Percentiles rank a stretch among this genome's conserved stretches.
phyloP scores from a whole-genome alignment of 2,797 vertebrate species.

The Gymnopithys bicolor region DNA sequence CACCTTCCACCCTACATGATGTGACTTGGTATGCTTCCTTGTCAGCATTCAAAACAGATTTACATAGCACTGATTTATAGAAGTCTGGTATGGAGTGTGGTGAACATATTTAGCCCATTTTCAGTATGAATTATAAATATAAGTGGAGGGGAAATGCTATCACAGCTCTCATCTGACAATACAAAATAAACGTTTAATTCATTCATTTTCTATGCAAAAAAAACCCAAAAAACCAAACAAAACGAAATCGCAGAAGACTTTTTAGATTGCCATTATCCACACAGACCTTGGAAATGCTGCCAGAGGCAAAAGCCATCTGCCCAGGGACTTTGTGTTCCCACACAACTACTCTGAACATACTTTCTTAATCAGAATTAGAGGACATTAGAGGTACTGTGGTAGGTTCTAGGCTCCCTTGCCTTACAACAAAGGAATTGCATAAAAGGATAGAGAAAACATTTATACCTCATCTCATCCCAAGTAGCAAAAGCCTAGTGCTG shows the following conservation, averaged over 20 bases:
- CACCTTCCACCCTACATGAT: not conserved
- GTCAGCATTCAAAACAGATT: not conserved
- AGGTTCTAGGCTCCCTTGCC: not conserved
- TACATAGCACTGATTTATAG: not conserved
- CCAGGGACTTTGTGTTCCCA: not conserved
- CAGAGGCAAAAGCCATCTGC: not conserved
- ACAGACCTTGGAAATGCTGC: not conserved
- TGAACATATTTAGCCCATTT: not conserved
- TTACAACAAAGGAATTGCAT: not conserved
- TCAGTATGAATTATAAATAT: not conserved
- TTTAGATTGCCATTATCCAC: not conserved
- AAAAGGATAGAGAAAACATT: not conserved
- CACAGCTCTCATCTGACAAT: not conserved
- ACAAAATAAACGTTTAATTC: not conserved
- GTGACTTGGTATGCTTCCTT: not conserved
- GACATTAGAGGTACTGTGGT: not conserved
- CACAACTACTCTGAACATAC: not conserved
- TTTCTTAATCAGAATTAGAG: not conserved
- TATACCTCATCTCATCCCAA: not conserved
- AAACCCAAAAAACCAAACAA: not conserved
- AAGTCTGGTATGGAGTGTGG: not conserved
- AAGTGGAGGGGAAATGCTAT: not conserved
- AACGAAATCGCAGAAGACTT: not conserved
- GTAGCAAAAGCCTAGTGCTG: not conserved
- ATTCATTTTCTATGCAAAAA: not conserved